Base-by-base conservation (phyloP, 2,888 invertebrate species). In the Smittia aterrima region DNA sequence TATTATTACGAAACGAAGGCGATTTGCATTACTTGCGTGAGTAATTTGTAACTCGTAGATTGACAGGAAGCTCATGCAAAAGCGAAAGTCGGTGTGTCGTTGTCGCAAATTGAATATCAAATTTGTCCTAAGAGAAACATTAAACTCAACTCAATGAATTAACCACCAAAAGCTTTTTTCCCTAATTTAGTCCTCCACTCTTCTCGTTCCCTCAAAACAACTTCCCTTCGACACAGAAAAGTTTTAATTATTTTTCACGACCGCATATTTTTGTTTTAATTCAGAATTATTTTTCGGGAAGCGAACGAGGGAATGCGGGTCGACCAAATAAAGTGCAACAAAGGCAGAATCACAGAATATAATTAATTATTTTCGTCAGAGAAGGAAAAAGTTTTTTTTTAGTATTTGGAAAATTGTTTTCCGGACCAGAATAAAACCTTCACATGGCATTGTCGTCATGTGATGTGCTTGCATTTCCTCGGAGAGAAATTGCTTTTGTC, bases 241-340 rank as follows among this genome's bases (percentile, higher is more conserved):
- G 13, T 47, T 47, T 47, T 47, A 47, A 47, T 47, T 47, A 47
- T 47, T 47, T 47, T 47, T 47, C 47, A n/a, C 47, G 47, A 47
- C 47, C 47, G 47, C 47, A 47, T 47, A 47, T 47, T 47, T 47
- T 47, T 47, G 47, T 32, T 32, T 32, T 32, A 32, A 32, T 6
- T 32, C 32, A 9, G 47, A 47, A 16, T 47, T 47, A 16, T 47
- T 47, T 47, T n/a, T n/a, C 38, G n/a, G 47, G 47, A 47, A 47
- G 47, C 47, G 47, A 47, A 11, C 47, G 16, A 47, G 9, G n/a
- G 47, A 47, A 47, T 47, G 16, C 47, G 47, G 47, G 47, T 32
- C 32, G 32, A 47, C 47, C 47, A 47, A 47, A 47, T 47, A 47
- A 47, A 47, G 47, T 47, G 47, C 47, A 47, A 47, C 47, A 47